Conservation (phyloP, 2,888 invertebrate genomes). For the Dilophus febrilis region DNA sequence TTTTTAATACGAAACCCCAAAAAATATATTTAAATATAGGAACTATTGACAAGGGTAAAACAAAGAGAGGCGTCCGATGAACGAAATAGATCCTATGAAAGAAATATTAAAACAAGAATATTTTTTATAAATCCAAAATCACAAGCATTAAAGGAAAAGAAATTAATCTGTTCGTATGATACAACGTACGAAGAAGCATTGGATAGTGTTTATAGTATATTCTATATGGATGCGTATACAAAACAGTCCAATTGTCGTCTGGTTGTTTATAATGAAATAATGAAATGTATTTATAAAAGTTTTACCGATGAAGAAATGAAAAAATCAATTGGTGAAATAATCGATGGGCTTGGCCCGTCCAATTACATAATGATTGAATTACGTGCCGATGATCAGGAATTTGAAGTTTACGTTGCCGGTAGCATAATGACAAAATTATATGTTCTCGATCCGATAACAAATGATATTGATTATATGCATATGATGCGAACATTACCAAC, state of each 20-base stretch:
- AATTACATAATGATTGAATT: slow-evolving; percentile 44
- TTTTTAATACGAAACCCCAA: no score
- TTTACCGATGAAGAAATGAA: slow-evolving; percentile 40
- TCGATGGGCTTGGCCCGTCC: slow-evolving; percentile 20
- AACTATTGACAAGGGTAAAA: no score
- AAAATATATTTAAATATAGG: no score
- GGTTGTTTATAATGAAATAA: slow-evolving; percentile 46
- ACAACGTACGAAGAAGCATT: slow-evolving; percentile 41
- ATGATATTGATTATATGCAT: slow-evolving; percentile 42
- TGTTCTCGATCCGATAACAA: slow-evolving; percentile 39
- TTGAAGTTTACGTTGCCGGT: slow-evolving; percentile 43
- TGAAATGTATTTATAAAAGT: slow-evolving; percentile 47
- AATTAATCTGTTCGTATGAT: slow-evolving; percentile 40
- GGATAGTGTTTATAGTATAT: slow-evolving; percentile 37
- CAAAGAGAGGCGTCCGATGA: no score
- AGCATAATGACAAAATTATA: slow-evolving; percentile 44
- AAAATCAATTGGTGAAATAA: slow-evolving; percentile 27
- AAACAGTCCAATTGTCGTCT: slow-evolving; percentile 50
- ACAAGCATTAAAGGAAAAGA: slow-evolving; percentile 35
- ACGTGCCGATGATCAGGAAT: slow-evolving; percentile 38
- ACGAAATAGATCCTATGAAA: no score
- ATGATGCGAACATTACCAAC: slow-evolving; percentile 39
- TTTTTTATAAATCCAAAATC: slow-evolving; percentile 43
- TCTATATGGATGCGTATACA: slow-evolving; percentile 40
- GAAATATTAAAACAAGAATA: slow-evolving; percentile 42